Conservation (phyloP, 2,888 invertebrate genomes). For the Portevinia maculata region DNA sequence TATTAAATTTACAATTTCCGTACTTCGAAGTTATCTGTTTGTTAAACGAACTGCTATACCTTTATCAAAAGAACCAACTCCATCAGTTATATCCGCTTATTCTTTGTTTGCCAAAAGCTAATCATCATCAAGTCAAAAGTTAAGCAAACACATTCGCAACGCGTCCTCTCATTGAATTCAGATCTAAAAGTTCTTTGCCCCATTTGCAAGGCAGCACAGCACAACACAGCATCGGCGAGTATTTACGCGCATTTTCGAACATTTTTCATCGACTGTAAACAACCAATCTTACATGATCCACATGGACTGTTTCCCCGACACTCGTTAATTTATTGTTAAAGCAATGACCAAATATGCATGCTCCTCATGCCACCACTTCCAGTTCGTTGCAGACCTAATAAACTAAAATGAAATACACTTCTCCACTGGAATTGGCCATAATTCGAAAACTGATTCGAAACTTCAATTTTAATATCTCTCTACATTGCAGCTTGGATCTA, state of each 20-base stretch:
- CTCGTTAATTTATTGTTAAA: conserved; percentile 61
- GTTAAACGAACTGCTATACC: no score
- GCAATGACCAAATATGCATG: conserved; percentile 56
- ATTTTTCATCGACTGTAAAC: conserved; percentile 65
- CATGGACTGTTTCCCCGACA: conserved; percentile 43
- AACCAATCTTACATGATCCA: conserved; percentile 63
- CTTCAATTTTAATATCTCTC: conserved; percentile 39
- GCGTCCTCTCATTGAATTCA: background rate
- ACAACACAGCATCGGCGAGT: background rate
- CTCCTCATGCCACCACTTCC: conserved; percentile 16
- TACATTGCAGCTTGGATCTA: background rate
- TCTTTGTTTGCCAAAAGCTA: conserved; percentile 16
- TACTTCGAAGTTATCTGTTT: no score
- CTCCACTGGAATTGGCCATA: conserved; percentile 58
- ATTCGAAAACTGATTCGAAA: conserved; percentile 52
- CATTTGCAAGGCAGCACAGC: conserved; percentile 23
- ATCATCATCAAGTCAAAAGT: conserved; percentile 22
- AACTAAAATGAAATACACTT: conserved; percentile 66
- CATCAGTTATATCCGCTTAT: background rate
- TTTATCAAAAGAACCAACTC: background rate
- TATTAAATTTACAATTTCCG: no score
- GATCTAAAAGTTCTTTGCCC: conserved; percentile 57
- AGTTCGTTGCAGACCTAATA: conserved; percentile 59
- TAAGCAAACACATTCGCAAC: conserved; percentile 32
- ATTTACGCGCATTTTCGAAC: conserved; percentile 53